Conservation (phyloP, 2,113 vertebrate genomes). For the zebrafish (Danio rerio) region DNA sequence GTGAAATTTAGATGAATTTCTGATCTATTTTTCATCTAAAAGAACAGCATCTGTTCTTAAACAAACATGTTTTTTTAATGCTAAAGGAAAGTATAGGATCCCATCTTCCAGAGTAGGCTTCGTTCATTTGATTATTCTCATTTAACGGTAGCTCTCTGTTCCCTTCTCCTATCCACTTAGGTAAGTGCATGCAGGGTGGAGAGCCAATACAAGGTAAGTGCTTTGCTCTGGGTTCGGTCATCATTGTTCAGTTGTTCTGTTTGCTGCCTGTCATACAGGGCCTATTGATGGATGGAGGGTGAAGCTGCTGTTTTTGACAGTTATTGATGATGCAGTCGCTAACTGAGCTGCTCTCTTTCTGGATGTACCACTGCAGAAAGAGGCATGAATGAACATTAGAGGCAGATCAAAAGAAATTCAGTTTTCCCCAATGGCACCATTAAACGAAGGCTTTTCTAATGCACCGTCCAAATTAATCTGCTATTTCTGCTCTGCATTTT, state of each 20-base stretch:
- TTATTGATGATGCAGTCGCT: constrained; percentile 35
- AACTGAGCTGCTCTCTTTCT: constrained; percentile 19
- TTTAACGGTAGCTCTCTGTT: constrained; percentile 12
- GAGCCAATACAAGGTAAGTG: constrained; percentile 50
- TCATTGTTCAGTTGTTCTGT: constrained; percentile 49
- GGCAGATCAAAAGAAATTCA: constrained; percentile 21
- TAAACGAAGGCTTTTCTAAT: constrained; percentile 27
- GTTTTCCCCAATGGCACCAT: constrained; percentile 28
- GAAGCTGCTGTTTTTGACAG: constrained; percentile 32
- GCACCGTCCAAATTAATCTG: constrained; percentile 35
- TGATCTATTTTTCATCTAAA: constrained; percentile 5
- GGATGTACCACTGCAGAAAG: constrained; percentile 9
- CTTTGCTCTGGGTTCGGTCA: constrained; percentile 51
- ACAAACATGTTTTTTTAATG: neutral
- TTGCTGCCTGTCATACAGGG: constrained; percentile 50
- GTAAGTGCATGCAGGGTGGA: constrained; percentile 40
- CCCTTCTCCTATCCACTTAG: constrained; percentile 45
- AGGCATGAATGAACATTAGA: constrained; percentile 7
- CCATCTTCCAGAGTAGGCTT: constrained; percentile 38
- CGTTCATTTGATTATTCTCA: constrained; percentile 59
- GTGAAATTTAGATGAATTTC: neutral
- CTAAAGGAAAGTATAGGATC: neutral
- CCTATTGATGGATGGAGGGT: constrained; percentile 33
- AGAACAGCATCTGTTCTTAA: neutral
- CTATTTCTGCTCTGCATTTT: constrained; percentile 16